Evolutionary conservation across 1,140 invertebrate species (phyloP).

Genomic region (Tetramorium simillimum): DNA sequence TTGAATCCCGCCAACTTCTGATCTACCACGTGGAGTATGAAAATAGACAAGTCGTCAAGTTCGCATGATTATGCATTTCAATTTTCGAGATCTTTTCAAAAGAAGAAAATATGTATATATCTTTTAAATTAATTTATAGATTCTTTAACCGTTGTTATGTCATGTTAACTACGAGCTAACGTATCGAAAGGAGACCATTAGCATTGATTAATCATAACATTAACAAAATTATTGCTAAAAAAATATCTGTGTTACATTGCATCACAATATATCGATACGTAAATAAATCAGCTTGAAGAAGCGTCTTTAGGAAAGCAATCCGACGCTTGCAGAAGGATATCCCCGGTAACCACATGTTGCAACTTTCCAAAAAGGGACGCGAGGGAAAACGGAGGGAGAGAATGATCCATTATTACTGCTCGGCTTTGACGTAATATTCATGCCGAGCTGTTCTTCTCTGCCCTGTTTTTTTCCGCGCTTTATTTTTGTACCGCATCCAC

Average conservation of each 20-base stretch:
- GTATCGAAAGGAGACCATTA: background rate
- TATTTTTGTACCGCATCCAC: background rate
- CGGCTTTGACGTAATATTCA: slow-evolving; percentile 24
- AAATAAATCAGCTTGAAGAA: background rate
- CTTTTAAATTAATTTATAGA: too few relatives aligned
- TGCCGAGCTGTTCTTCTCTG: background rate
- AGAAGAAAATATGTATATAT: too few relatives aligned
- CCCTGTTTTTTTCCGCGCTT: background rate
- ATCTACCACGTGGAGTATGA: too few relatives aligned
- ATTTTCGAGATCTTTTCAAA: too few relatives aligned
- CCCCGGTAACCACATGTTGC: slow-evolving; percentile 80
- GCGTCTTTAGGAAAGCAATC: background rate
- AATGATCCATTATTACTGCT: slow-evolving; percentile 60
- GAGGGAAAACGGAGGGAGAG: background rate
- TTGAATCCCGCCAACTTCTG: too few relatives aligned
- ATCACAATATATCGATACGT: background rate
- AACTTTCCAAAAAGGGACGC: slow-evolving; percentile 39
- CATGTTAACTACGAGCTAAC: background rate
- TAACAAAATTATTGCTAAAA: background rate
- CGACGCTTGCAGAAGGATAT: slow-evolving; percentile 38
- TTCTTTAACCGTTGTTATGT: background rate
- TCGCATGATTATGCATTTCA: too few relatives aligned
- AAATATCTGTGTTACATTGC: background rate
- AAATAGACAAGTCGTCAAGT: too few relatives aligned
- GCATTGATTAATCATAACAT: slow-evolving; percentile 16